phyloP scores from a whole-genome alignment of 2,113 vertebrate species.

The Oophaga pumilio region DNA sequence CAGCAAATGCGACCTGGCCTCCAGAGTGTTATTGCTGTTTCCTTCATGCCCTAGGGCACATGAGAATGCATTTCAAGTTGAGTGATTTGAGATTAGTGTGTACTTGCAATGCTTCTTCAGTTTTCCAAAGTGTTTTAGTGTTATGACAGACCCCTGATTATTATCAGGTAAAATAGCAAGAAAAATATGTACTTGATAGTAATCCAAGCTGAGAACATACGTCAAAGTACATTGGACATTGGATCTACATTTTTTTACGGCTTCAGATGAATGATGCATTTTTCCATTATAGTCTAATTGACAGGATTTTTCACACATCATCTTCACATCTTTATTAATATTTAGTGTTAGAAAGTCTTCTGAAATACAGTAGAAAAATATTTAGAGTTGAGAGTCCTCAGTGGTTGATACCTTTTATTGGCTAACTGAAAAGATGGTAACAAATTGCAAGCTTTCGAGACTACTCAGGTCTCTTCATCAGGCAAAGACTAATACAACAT shows the following conservation, averaged over 20 bases:
- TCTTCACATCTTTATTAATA: background rate
- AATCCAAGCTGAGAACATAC: slow-evolving; percentile 20
- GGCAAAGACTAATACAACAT: too few relatives aligned
- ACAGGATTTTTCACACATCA: background rate
- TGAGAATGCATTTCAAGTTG: slow-evolving; percentile 17
- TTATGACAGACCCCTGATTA: slow-evolving; percentile 46
- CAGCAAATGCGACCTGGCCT: background rate
- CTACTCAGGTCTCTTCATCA: too few relatives aligned
- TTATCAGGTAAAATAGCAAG: slow-evolving; percentile 32
- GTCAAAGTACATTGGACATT: background rate
- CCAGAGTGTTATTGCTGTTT: slow-evolving; percentile 8
- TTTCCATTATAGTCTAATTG: background rate
- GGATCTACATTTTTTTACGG: background rate
- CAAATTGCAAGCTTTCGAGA: too few relatives aligned
- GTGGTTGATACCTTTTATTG: too few relatives aligned
- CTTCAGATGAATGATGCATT: background rate
- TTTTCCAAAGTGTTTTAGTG: slow-evolving; percentile 37
- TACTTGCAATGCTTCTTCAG: slow-evolving; percentile 28
- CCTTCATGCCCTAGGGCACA: background rate
- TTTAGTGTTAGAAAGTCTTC: too few relatives aligned
- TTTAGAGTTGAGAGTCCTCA: too few relatives aligned
- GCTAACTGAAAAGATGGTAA: too few relatives aligned
- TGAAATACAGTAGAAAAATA: too few relatives aligned
- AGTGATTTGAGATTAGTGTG: slow-evolving; percentile 44
- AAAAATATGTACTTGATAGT: slow-evolving; percentile 56